Percentiles rank a stretch among this genome's conserved stretches.
These are phyloP conservation scores for Eueremaeus valkanovi DNA, from an alignment of 2,888 invertebrate genomes.

Conservation along the genomic window DNA sequence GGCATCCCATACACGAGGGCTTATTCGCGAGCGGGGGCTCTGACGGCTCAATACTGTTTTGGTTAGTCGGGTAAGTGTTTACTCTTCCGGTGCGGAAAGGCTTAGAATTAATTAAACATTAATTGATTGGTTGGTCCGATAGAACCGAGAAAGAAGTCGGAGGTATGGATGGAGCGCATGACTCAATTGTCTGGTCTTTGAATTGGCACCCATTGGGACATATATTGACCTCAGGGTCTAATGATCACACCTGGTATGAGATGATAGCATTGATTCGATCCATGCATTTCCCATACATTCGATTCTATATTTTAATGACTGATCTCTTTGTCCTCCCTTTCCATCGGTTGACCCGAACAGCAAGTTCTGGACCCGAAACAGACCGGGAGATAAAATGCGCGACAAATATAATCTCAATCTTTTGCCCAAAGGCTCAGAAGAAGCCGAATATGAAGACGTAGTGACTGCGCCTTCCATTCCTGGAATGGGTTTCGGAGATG, in stretches of 20 bases:
- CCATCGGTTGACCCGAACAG: too few relatives aligned
- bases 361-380: constrained; percentile 98
- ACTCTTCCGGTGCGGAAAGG: constrained; percentile 35
- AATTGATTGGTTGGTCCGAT: too few relatives aligned
- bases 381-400: constrained; percentile 96
- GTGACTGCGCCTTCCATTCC: constrained; percentile 62
- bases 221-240: constrained; percentile 97
- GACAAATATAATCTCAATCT: constrained; percentile 82
- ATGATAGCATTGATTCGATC: background rate
- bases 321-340: too few relatives aligned
- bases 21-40: constrained; percentile 97
- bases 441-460: constrained; percentile 42
- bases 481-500: constrained; percentile 72
- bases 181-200: constrained; percentile 97
- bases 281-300: background rate
- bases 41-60: constrained; percentile 96
- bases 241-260: constrained; percentile 78
- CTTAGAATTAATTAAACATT: too few relatives aligned
- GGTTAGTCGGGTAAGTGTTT: constrained; percentile 82
- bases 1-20: constrained; percentile 98
- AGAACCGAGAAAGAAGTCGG: constrained; percentile 97
- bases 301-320: too few relatives aligned
- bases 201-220: constrained; percentile 99
- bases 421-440: constrained; percentile 41
- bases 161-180: constrained; percentile 96